Evolutionary conservation across 1,140 invertebrate genomes (phyloP), one percentile per base, ranked within the genome.

Genomic region (Armadillidium nasatum): DNA sequence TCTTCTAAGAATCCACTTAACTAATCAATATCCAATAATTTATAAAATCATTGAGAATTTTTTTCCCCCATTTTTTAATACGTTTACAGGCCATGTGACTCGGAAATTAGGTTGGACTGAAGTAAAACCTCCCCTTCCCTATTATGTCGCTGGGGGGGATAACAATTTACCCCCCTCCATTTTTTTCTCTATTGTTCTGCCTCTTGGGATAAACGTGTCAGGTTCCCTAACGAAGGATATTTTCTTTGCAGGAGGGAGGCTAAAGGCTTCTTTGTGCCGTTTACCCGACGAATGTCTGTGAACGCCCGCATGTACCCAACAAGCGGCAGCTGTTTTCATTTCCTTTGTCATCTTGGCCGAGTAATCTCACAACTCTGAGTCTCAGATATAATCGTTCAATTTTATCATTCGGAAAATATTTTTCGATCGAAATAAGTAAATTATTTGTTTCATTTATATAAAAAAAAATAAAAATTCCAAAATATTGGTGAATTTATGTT

Each of bases 201-300:
- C 50, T 19, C 50, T 60, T 60, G 50, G 50, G 50, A 60, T 60
- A 60, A 60, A 60, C 50, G 50, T 60, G 50, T 60, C 50, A 60
- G 50, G 50, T 60, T 60, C 50, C 50, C 50, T 19, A 60, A 60
- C 50, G 50, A 60, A 60, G 50, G 50, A 60, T 60, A 60, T 60
- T 60, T 60, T 60, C 50, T 60, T 60, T 60, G 50, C 19, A 60
- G 50, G 50, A 60, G 50, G 50, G 50, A 15, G 50, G 50, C 50
- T 60, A 19, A 19, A 15, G 50, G 19, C 19, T 60, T 19, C 50
- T 60, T 60, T 60, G 50, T 60, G 50, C 11, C 50, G 50, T 60
- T 60, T 60, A 60, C 50, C 50, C 50, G 50, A 60, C 50, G 11
- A 60, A 60, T 60, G 50, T 60, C 50, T 60, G 50, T 19, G 50